Conservation (phyloP, 2,888 invertebrate species). For the Drosophila demipolita region DNA sequence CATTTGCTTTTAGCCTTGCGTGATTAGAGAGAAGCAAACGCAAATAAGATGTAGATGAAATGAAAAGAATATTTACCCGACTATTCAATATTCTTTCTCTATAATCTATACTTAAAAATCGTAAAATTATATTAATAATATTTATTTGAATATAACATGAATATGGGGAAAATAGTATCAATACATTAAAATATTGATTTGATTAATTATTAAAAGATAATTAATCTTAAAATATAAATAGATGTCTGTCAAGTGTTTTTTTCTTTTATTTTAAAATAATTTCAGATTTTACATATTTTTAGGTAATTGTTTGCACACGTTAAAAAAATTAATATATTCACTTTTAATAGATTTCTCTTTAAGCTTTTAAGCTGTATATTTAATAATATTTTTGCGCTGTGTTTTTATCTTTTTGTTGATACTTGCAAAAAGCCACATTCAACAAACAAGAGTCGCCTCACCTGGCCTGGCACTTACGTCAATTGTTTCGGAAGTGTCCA, state of each 20-base stretch:
- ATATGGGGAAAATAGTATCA: background rate
- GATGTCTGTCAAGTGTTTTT: background rate
- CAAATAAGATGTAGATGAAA: conserved; percentile 32
- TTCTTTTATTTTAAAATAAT: background rate
- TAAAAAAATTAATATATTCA: background rate
- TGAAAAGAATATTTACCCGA: background rate
- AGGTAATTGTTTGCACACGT: background rate
- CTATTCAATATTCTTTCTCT: conserved; percentile 7
- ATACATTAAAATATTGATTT: background rate
- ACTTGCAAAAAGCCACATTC: conserved; percentile 35
- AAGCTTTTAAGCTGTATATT: conserved; percentile 18
- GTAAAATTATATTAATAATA: background rate
- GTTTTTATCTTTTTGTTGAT: conserved; percentile 61
- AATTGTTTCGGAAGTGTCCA: conserved; percentile 79
- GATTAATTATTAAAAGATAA: background rate
- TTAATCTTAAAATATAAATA: background rate
- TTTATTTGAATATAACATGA: background rate
- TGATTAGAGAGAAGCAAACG: conserved; percentile 13
- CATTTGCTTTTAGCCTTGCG: conserved; percentile 54
- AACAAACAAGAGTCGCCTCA: conserved; percentile 35
- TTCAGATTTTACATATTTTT: background rate
- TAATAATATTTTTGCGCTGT: conserved; percentile 32
- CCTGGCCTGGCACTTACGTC: conserved; percentile 59
- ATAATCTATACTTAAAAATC: background rate
- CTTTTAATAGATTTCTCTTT: background rate